Base-by-base conservation (phyloP, 2,888 invertebrate genomes). In the Tanypteryx hageni region DNA sequence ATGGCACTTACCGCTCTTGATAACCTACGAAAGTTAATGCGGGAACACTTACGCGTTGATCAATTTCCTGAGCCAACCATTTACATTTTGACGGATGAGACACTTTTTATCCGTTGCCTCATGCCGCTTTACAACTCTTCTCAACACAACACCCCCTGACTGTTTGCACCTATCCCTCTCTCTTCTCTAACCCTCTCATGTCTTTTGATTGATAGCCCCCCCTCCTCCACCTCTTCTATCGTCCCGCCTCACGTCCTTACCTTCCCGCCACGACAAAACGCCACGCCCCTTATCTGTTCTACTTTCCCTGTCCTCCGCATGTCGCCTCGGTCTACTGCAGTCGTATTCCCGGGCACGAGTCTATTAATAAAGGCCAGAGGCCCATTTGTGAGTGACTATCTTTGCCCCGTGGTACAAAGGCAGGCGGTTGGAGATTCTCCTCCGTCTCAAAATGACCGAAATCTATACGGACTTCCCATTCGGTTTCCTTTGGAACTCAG, bases 61-160 rank as follows among this genome's bases (percentile, higher is more conserved):
- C 83, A 83, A 57, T 57, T 57, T 57, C 11, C 18, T 44, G 57
- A 57, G 83, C 57, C n/a, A 83, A 57, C 83, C n/a, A 83, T 56
- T 83, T 83, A 83, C 44, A 57, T 27, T 56, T 83, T 83, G 83
- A 83, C 83, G 83, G 83, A 83, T 83, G 83, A 83, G 83, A 83
- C 83, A 83, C 44, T 83, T 83, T 83, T 83, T 44, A 56, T 16
- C 56, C 83, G n/a, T 83, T 44, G 8, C 56, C 57, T 57, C 0
- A 44, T 10, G 76, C 22, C 76, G 83, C 31, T 31, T 82, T 14
- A 31, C 44, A 7, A 7, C 44, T 11, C 82, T 11, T 44, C 82
- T 44, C 11, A 44, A 31, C 82, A n/a, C 83, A 3, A 18, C 57
- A 14, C 44, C 44, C 5, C 44, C 44, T 31, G 82, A n/a, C 83